Conservation (phyloP, 37 sponge, comb jelly and placozoan species). For the Axinella damicornis region DNA sequence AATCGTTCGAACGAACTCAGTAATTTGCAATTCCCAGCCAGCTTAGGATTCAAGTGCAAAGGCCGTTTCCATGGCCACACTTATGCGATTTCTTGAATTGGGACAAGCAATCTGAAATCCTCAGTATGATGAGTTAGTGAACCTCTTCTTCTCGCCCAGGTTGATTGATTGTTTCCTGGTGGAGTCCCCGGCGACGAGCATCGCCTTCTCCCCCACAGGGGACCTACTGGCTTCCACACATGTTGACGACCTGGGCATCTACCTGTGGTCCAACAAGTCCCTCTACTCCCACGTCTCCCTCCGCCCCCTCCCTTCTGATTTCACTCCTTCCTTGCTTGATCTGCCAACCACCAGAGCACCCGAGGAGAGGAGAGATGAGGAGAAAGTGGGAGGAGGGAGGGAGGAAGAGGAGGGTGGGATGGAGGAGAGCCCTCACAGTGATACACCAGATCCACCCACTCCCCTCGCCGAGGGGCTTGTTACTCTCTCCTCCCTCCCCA, state of each 20-base stretch:
- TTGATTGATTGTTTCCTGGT: conserved; percentile 90
- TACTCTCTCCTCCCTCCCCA: conserved; percentile 84
- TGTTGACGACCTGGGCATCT: conserved; percentile 89
- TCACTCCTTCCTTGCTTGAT: conserved; percentile 34
- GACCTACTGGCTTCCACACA: conserved; percentile 90
- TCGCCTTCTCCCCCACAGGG: conserved; percentile 84
- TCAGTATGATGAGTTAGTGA: no score
- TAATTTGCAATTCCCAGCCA: no score
- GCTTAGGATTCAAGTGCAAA: no score
- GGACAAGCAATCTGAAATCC: no score
- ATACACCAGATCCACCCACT: conserved; percentile 3
- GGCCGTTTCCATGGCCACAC: no score
- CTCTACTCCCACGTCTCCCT: conserved; percentile 85
- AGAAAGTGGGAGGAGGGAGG: conserved; percentile 1
- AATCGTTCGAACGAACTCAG: no score
- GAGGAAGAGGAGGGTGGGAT: background rate
- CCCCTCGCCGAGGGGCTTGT: conserved; percentile 69
- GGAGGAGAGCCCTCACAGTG: background rate
- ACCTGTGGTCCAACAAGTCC: conserved; percentile 91
- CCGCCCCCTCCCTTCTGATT: conserved; percentile 60
- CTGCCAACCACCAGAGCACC: conserved; percentile 42
- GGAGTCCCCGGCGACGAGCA: conserved; percentile 83
- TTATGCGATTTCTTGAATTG: no score
- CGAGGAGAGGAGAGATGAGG: conserved; percentile 22
- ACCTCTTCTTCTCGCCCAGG: conserved; percentile 23